Conservation (phyloP, 1,140 invertebrate species). For the Leptestheria dahalacensis region DNA sequence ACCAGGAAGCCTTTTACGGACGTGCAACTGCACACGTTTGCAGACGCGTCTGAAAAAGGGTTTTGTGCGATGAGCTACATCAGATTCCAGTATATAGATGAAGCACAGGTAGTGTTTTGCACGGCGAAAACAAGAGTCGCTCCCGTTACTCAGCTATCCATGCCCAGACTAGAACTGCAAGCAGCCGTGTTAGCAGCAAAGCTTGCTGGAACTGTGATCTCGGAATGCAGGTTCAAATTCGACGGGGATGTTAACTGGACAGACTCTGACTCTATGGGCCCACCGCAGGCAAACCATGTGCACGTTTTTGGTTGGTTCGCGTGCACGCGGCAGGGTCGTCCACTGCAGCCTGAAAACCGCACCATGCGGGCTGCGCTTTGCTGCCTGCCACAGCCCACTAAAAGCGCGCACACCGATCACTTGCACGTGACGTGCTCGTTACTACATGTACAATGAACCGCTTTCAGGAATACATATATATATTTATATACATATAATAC, state of each 20-base stretch:
- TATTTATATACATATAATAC: too few species aligned
- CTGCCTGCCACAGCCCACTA: too few species aligned
- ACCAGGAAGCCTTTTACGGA: not conserved
- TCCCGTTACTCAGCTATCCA: constrained; percentile 10
- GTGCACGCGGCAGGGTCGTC: too few species aligned
- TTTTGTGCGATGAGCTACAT: constrained; percentile 23
- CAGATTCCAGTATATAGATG: constrained; percentile 6
- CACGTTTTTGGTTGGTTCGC: too few species aligned
- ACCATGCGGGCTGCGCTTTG: too few species aligned
- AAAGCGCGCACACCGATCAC: too few species aligned
- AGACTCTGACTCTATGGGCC: too few species aligned
- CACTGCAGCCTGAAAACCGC: too few species aligned
- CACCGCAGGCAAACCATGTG: too few species aligned
- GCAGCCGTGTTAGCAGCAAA: constrained; percentile 4
- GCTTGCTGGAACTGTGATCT: not conserved
- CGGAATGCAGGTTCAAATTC: not conserved
- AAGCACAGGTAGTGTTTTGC: not conserved
- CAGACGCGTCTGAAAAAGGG: constrained; percentile 23
- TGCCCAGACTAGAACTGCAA: constrained; percentile 12
- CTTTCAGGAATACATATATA: too few species aligned
- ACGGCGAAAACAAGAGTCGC: constrained; percentile 16
- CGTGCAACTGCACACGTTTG: constrained; percentile 22
- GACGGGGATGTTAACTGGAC: constrained; percentile 2
- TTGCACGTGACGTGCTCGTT: too few species aligned
- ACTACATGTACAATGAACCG: too few species aligned